Base-by-base conservation (phyloP, 2,797 vertebrate species). In the Urophycis tenuis region DNA sequence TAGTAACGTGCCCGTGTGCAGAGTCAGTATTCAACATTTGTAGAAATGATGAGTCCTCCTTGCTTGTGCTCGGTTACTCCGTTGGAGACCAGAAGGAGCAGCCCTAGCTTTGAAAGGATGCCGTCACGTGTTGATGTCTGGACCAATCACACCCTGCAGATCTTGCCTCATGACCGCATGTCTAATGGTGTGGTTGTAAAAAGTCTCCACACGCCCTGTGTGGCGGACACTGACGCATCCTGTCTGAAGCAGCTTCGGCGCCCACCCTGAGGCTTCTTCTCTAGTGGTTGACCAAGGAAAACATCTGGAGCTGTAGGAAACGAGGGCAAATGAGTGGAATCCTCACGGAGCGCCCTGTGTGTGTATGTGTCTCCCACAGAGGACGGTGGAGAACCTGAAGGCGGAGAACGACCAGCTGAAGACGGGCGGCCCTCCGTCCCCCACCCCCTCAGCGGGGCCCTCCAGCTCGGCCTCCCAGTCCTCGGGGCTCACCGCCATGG, bases 311-410 rank as follows among this genome's bases (percentile, higher is more conserved):
- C 22, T 60, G 9, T 9, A 31, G 67, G 29, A 31, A 70, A 31
- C 67, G 8, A 60, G 53, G 7, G 22, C 22, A n/a, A n/a, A n/a
- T n/a, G 53, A 25, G 22, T 49, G 45, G 22, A 25, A n/a, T 25
- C 53, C 6, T 22, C 9, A n/a, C 14, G n/a, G 8, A 25, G 53
- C 49, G 4, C 1, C 69, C 5, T 25, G 39, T 41, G 39, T 72
- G 71, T 22, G 31, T 35, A 5, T 35, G 71, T 73, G 5, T 71
- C 1, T 6, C 25, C 72, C 76, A 22, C 71, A 99, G 98, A 87
- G 93, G 88, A 98, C 96, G 74, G 96, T 99, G 76, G 97, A 98
- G 88, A 95, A 95, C 80, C 91, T 99, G 80, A 99, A 99, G 89
- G 91, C 94, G 0, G 98, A 99, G 91, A 99, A 99, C 0, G 96